phyloP scores from a whole-genome alignment of 1,140 invertebrate genomes.

The Geopemphigus sp. region DNA sequence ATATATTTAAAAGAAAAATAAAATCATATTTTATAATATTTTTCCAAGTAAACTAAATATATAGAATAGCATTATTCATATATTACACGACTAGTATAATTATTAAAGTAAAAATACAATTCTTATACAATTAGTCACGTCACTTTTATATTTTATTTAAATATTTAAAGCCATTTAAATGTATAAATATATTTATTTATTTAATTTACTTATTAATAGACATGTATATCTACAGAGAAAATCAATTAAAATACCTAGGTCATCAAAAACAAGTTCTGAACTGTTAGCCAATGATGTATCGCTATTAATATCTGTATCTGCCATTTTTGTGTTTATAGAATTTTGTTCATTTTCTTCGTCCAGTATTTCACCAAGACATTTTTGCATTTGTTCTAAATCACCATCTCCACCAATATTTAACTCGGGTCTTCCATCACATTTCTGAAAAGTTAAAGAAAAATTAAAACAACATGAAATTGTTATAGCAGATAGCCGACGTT shows the following conservation, averaged over 20 bases:
- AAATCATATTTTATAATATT: no score
- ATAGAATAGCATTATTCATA: no score
- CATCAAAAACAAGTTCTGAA: conserved; percentile 15
- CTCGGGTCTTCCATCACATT: conserved; percentile 58
- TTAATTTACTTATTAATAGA: neutral
- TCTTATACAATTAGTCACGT: no score
- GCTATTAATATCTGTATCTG: conserved; percentile 15
- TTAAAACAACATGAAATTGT: neutral
- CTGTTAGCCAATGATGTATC: conserved; percentile 1
- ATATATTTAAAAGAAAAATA: no score
- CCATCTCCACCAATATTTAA: conserved; percentile 73
- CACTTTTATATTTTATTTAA: no score
- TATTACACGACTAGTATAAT: no score
- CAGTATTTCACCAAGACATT: conserved; percentile 71
- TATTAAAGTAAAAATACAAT: no score
- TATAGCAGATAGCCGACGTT: neutral
- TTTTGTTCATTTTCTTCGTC: conserved; percentile 56
- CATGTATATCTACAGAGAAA: neutral
- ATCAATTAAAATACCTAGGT: conserved; percentile 21
- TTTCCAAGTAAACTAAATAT: no score
- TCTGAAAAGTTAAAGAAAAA: neutral
- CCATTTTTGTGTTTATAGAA: neutral
- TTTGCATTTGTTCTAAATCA: conserved; percentile 69
- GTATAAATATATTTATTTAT: no score
- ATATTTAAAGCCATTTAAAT: no score